A percentile compares a stretch with the other conserved stretches of the same genome.
These are phyloP conservation scores for Patella vulgata DNA, from an alignment of 1,140 invertebrate genomes.

Conservation along the genomic window DNA sequence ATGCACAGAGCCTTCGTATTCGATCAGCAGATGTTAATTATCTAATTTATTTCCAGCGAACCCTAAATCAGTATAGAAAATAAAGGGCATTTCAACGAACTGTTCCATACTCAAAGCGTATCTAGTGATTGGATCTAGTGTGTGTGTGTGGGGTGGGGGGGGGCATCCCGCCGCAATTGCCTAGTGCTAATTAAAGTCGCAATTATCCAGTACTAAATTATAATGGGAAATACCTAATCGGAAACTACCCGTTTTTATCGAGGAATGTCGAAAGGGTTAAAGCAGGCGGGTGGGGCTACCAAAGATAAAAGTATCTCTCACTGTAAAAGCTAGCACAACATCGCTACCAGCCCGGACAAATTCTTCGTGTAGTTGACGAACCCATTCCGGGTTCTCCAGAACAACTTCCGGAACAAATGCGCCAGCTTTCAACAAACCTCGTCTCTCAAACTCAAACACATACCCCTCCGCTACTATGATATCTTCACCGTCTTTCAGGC, in stretches of 20 bases:
- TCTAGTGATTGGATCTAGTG: too few species aligned
- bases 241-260: neutral
- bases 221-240: neutral
- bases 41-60: too few species aligned
- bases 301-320: constrained; percentile 15
- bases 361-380: constrained; percentile 45
- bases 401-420: constrained; percentile 55
- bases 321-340: constrained; percentile 55
- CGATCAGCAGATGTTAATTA: too few species aligned
- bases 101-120: too few species aligned
- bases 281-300: neutral
- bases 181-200: too few species aligned
- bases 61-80: too few species aligned
- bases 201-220: too few species aligned
- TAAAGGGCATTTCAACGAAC: too few species aligned
- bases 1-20: too few species aligned
- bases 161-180: too few species aligned
- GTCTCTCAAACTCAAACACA: constrained; percentile 54
- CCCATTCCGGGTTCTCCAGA: constrained; percentile 45
- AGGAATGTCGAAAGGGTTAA: neutral
- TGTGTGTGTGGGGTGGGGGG: too few species aligned
- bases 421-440: constrained; percentile 52
- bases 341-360: constrained; percentile 58
- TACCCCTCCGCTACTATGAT: constrained; percentile 54
- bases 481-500: constrained; percentile 34